These are phyloP conservation scores for Mormyrus proboscirostris DNA, from an alignment of 2,797 vertebrate genomes.

Conservation along the genomic window DNA sequence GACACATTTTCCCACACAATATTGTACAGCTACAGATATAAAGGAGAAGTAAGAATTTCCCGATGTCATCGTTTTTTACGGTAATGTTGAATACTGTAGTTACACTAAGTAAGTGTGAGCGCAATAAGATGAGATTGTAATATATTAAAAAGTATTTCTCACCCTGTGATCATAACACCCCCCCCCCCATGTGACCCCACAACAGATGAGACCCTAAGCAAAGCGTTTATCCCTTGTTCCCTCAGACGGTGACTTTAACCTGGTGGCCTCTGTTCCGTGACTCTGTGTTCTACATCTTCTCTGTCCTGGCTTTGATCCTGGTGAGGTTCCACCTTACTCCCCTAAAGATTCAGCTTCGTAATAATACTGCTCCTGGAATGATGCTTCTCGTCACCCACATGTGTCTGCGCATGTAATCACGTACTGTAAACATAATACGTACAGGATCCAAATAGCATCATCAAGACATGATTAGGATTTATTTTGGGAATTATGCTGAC, in stretches of 20 bases:
- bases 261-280: conserved; percentile 73
- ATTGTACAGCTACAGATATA: background rate
- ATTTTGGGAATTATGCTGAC: background rate
- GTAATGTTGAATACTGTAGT: background rate
- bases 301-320: conserved; percentile 65
- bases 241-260: conserved; percentile 60
- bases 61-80: background rate
- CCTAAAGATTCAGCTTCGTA: background rate
- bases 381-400: background rate
- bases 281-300: conserved; percentile 64
- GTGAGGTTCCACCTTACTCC: conserved; percentile 42
- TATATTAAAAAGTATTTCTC: background rate
- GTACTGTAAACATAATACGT: background rate
- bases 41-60: background rate
- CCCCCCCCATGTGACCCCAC: background rate
- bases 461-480: background rate
- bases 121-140: background rate
- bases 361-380: background rate
- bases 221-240: background rate
- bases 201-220: background rate
- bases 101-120: background rate
- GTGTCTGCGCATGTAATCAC: background rate
- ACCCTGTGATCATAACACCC: background rate
- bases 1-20: background rate
- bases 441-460: background rate